Conservation (phyloP, 2,797 vertebrate genomes). For the Alosa sapidissima region DNA sequence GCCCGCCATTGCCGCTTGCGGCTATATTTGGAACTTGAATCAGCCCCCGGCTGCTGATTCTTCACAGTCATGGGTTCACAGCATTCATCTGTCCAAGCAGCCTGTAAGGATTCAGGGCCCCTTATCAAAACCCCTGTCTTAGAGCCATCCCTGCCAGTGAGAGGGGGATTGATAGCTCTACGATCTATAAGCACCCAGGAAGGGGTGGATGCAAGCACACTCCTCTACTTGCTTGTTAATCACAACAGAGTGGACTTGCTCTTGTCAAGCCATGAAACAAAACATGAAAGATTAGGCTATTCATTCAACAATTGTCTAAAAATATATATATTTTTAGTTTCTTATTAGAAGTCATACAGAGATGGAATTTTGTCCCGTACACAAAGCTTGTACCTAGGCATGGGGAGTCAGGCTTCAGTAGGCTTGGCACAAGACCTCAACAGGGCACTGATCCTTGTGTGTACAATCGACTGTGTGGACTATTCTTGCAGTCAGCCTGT, state of each 20-base stretch:
- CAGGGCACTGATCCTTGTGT: conserved; percentile 7
- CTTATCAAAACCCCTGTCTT: neutral
- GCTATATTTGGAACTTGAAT: neutral
- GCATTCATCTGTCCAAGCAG: neutral
- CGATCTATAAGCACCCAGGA: neutral
- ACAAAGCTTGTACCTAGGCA: neutral
- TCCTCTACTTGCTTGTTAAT: neutral
- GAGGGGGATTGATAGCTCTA: neutral
- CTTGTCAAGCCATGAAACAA: neutral
- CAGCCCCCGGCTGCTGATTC: neutral
- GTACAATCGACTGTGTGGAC: conserved; percentile 7
- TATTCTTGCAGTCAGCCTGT: conserved; percentile 13
- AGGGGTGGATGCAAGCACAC: neutral
- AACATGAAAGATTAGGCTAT: neutral
- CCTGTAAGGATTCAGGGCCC: neutral
- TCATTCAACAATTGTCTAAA: neutral
- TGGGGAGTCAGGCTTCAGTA: neutral
- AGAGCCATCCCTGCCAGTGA: neutral
- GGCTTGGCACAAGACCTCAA: neutral
- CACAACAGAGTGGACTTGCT: neutral
- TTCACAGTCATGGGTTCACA: neutral
- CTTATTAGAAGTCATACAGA: neutral
- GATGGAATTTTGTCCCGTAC: neutral
- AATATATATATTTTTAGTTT: neutral
- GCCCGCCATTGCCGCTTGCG: no score